A percentile compares a stretch with the other conserved stretches of the same genome.
Evolutionary conservation across 2,113 vertebrate species (phyloP).

Genomic region (Mola mola): DNA sequence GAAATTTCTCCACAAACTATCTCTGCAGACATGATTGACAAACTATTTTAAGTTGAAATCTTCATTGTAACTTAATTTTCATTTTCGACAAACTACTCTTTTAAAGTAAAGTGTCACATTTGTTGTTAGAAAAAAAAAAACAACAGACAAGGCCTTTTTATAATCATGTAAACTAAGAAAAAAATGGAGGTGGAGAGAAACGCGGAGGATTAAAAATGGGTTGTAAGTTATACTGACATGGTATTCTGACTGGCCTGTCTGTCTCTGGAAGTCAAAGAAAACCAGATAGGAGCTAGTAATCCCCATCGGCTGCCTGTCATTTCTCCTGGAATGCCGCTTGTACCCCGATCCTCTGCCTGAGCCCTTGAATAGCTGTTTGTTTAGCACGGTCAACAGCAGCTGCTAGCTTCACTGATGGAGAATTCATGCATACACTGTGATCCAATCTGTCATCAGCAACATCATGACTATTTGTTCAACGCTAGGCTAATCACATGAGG

Average conservation of each 20-base stretch:
- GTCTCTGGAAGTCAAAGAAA: conserved; percentile 5
- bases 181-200: no score
- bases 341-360: not conserved
- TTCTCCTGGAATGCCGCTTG: not conserved
- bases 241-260: not conserved
- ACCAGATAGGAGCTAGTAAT: not conserved
- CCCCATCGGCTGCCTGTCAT: not conserved
- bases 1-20: no score
- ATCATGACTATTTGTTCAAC: not conserved
- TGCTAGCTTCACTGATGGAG: not conserved
- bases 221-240: conserved; percentile 12
- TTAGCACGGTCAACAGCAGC: conserved; percentile 35
- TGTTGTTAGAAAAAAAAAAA: no score
- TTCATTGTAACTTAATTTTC: no score
- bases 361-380: conserved; percentile 53
- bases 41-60: no score
- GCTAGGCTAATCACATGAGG: no score
- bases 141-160: no score
- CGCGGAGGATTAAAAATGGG: no score
- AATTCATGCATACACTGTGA: not conserved
- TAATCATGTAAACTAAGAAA: no score
- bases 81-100: no score
- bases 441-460: not conserved
- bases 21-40: no score
- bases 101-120: no score